Percentiles rank a stretch among this genome's conserved stretches.
Conservation (phyloP, 2,113 vertebrate species). For the Isurus oxyrinchus region DNA sequence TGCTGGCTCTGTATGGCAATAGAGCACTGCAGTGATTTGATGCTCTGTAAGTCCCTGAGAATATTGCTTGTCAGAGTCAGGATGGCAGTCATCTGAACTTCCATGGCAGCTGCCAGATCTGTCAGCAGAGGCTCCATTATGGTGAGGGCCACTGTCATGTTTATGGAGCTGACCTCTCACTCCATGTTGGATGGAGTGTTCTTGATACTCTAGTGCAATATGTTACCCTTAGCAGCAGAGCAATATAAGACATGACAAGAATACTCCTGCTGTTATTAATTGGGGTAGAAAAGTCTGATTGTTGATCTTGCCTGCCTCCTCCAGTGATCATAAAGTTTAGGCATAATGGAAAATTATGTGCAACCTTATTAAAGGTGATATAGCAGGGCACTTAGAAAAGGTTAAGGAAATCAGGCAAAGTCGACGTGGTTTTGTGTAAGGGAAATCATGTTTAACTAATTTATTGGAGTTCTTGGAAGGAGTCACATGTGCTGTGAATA, state of each 20-base stretch:
- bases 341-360: neutral
- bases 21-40: too few relatives aligned
- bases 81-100: neutral
- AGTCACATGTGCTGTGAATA: too few relatives aligned
- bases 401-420: too few relatives aligned
- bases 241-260: neutral
- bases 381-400: too few relatives aligned
- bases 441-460: too few relatives aligned
- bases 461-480: too few relatives aligned
- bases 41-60: too few relatives aligned
- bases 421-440: too few relatives aligned
- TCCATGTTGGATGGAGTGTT: neutral
- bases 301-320: neutral
- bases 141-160: neutral
- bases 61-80: too few relatives aligned
- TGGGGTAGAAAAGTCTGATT: neutral
- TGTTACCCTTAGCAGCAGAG: neutral
- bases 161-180: neutral
- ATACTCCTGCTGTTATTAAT: neutral
- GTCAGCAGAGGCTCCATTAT: neutral
- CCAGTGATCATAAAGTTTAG: neutral
- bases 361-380: neutral
- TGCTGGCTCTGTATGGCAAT: neutral
- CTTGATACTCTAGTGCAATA: neutral
- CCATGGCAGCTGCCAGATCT: neutral